Conservation (phyloP, 2,888 invertebrate genomes). For the Cryptophagus acutangulus region DNA sequence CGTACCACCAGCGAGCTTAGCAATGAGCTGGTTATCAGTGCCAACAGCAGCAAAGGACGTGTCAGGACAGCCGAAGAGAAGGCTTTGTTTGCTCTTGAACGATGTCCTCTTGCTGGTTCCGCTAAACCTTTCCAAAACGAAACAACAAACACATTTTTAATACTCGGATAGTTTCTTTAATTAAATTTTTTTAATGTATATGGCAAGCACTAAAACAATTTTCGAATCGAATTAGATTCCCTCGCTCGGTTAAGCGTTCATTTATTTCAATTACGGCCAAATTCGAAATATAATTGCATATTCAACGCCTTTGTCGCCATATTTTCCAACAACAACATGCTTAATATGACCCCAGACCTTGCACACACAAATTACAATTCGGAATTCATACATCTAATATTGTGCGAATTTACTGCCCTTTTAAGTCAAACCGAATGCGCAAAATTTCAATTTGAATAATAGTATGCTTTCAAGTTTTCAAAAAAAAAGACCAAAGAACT, state of each 20-base stretch:
- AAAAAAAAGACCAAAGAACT: too few species aligned
- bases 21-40: slow-evolving; percentile 13
- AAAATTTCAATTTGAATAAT: too few species aligned
- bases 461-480: too few species aligned
- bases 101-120: slow-evolving; percentile 46
- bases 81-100: slow-evolving; percentile 37
- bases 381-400: too few species aligned
- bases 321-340: background rate
- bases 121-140: too few species aligned
- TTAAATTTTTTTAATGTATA: background rate
- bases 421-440: too few species aligned
- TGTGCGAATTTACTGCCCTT: too few species aligned
- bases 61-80: slow-evolving; percentile 29
- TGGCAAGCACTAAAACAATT: background rate
- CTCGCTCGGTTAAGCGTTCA: slow-evolving; percentile 24
- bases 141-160: too few species aligned
- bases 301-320: slow-evolving; percentile 7
- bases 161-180: background rate
- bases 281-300: slow-evolving; percentile 21
- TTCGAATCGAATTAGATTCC: background rate
- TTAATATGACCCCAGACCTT: background rate
- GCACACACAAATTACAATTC: too few species aligned
- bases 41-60: slow-evolving; percentile 18
- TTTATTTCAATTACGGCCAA: slow-evolving; percentile 25
- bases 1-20: slow-evolving; percentile 15